phyloP scores from a whole-genome alignment of 2,113 vertebrate genomes.

The Pseudopipra pipra region DNA sequence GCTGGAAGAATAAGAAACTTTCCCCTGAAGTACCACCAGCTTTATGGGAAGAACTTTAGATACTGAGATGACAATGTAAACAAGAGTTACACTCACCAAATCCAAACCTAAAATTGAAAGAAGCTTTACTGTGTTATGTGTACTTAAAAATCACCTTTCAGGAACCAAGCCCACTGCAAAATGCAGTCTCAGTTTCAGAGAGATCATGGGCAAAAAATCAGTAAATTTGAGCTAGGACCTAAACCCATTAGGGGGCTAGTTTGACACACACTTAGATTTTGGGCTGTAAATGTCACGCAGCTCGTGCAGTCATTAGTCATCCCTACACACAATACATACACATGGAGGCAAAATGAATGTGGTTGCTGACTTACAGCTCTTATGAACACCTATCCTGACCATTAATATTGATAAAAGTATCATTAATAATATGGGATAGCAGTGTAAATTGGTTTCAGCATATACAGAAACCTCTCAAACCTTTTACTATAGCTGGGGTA shows the following conservation, averaged over 20 bases:
- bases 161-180: not conserved
- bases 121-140: not conserved
- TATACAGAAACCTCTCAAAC: not conserved
- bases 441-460: not conserved
- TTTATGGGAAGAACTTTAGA: not conserved
- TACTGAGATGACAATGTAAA: not conserved
- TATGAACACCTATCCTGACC: not conserved
- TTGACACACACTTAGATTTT: not conserved
- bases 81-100: not conserved
- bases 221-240: not conserved
- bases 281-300: slow-evolving; percentile 26
- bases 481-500: not conserved
- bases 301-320: slow-evolving; percentile 31
- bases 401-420: not conserved
- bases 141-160: not conserved
- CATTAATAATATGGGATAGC: slow-evolving; percentile 1
- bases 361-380: not conserved
- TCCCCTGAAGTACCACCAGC: not conserved
- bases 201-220: not conserved
- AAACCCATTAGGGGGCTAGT: not conserved
- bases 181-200: not conserved
- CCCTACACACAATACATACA: not conserved
- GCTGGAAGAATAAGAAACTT: not conserved
- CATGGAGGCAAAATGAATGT: not conserved
- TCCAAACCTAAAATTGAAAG: not conserved